Base-by-base conservation (phyloP, 1,140 invertebrate genomes). In the Coenobita brevimanus region DNA sequence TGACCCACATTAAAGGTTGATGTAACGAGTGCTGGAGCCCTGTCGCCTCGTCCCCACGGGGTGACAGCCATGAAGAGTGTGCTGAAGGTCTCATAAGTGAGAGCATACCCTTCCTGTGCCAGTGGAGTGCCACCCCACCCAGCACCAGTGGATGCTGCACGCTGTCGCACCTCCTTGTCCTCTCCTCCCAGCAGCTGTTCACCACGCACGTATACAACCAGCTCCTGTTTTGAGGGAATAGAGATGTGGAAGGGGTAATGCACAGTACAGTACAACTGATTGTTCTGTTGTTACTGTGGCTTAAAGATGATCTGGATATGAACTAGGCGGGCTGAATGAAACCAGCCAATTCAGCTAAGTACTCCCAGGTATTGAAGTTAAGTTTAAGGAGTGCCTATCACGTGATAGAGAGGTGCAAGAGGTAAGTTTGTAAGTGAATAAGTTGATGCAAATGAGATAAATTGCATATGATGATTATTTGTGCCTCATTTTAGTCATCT, bases 71-170 rank as follows among this genome's bases (percentile, higher is more conserved):
- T 94, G 92, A 98, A 98, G 80, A 99, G 93, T 50, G 96, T 95
- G 90, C 96, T 95, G 93, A 99, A 99, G 90, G 98, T 95, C 81
- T 97, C 96, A 93, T 96, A 99, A 93, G 98, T 97, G 8, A 99
- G 93, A 92, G 95, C 95, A 91, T 98, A 99, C 0, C 95, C 95
- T 92, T 99, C 97, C 91, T 97, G 97, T 3, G 95, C 94, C 46
- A 94, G 57, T 13, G 82, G 82, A 60, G 67, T 17, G 6, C 46
- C 46, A 50, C 46, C 46, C 46, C 6, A 50, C 6, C 46, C 46
- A 50, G 46, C 6, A 50, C 46, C 76, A n/a, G 82, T 87, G 1
- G 76, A 83, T 21, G 93, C 94, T 94, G 67, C 94, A 93, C 89
- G 95, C 93, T 64, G 95, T 93, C 1, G 94, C 92, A 82, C 60